Conservation (phyloP, 1,140 invertebrate genomes). For the Oppia nitens region DNA sequence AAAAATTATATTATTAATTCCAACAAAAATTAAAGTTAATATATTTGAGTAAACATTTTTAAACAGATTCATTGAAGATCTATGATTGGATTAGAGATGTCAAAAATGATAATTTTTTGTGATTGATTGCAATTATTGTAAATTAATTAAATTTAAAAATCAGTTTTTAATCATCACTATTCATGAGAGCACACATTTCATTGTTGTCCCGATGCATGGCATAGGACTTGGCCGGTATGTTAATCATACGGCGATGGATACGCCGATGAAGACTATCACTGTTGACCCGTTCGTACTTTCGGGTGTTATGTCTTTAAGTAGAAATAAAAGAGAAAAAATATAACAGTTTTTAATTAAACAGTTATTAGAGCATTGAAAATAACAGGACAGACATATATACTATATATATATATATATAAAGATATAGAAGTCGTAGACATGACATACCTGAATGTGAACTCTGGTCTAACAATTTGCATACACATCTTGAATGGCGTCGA, state of each 20-base stretch:
- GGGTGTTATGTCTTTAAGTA: slow-evolving; percentile 40
- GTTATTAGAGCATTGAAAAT: background rate
- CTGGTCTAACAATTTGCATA: slow-evolving; percentile 55
- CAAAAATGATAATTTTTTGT: too few species aligned
- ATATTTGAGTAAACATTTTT: too few species aligned
- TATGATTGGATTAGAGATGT: too few species aligned
- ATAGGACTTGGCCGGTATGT: slow-evolving; percentile 48
- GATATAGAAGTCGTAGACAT: slow-evolving; percentile 9
- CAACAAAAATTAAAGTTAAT: too few species aligned
- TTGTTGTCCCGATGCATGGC: slow-evolving; percentile 58
- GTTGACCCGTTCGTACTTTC: slow-evolving; percentile 38
- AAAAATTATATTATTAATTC: too few species aligned
- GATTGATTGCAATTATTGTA: too few species aligned
- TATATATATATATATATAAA: too few species aligned
- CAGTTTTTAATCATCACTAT: background rate
- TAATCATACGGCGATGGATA: slow-evolving; percentile 36
- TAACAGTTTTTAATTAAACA: too few species aligned
- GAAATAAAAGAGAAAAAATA: too few species aligned
- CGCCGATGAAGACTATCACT: slow-evolving; percentile 40
- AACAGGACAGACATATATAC: background rate
- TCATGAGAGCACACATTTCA: slow-evolving; percentile 45
- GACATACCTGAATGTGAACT: slow-evolving; percentile 43
- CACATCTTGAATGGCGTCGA: slow-evolving; percentile 51
- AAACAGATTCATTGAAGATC: background rate
- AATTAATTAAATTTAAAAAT: background rate